Base-by-base conservation (phyloP, 2,113 vertebrate species). In the Uria lomvia region DNA sequence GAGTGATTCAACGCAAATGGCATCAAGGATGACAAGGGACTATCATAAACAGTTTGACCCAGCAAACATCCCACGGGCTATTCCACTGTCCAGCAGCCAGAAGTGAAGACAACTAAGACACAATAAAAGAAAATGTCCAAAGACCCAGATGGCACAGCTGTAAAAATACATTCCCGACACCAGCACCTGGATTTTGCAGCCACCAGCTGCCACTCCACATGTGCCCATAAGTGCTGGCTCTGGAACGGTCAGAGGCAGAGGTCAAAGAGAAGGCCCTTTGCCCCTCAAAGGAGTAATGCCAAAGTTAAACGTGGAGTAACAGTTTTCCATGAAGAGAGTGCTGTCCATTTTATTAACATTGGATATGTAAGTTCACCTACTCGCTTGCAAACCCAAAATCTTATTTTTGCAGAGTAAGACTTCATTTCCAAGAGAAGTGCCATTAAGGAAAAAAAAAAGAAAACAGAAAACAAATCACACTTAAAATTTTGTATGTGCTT, bases 151-250 rank as follows among this genome's bases (percentile, higher is more conserved):
- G 95, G 96, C 89, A 96, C 95, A 55, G 78, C 90, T 86, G 34
- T 95, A 96, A 97, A 98, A 97, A 98, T 5, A 76, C 89, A 94
- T 95, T 97, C 94, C 95, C 58, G 47, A 97, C 86, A 95, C 92
- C 96, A 97, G 97, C 97, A 98, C 94, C 96, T 98, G 97, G 97
- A 96, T 89, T 96, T 93, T 95, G 91, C 95, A 97, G 97, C 96
- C 96, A 97, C 97, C 96, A 95, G 96, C 97, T 96, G 86, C 78
- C 42, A 87, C 52, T 88, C 86, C 96, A 97, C 87, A 45, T 94
- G 95, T 96, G 94, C 74, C 88, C 45, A 6, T 97, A 97, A 98
- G 96, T 92, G 94, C 77, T 91, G 90, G 90, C 96, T 98, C 92
- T 95, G 90, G 94, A 97, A 91, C 10, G 22, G 92, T 86, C 94